A percentile compares a stretch with the other conserved stretches of the same genome.
phyloP scores from a whole-genome alignment of 1,140 invertebrate species.

The Stenopsyche tienmushanensis region DNA sequence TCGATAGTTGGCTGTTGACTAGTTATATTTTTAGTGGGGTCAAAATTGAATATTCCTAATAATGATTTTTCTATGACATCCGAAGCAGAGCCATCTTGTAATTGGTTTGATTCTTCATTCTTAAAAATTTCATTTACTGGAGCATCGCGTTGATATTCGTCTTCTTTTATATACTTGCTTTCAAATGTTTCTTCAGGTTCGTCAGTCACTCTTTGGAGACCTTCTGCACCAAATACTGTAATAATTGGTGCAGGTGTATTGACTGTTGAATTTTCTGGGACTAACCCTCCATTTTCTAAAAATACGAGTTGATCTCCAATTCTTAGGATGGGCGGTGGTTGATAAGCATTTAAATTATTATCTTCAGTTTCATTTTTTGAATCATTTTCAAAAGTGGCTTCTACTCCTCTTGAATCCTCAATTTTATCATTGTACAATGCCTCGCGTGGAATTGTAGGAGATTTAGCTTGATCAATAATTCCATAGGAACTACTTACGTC shows the following conservation, averaged over 20 bases:
- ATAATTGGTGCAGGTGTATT: conserved; percentile 47
- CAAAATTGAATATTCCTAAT: neutral
- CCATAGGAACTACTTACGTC: conserved; percentile 46
- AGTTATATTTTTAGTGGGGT: neutral
- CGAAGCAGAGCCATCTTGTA: too few species aligned
- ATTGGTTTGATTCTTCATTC: conserved; percentile 3
- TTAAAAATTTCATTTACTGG: conserved; percentile 30
- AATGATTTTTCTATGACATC: neutral
- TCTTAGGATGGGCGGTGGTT: conserved; percentile 48
- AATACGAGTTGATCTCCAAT: conserved; percentile 50
- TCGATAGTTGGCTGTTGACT: neutral
- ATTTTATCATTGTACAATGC: conserved; percentile 46
- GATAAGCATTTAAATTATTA: conserved; percentile 38
- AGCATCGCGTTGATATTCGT: neutral
- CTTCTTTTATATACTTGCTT: conserved; percentile 27
- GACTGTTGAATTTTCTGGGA: conserved; percentile 45
- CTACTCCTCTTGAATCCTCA: conserved; percentile 46
- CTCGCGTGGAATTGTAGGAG: conserved; percentile 51
- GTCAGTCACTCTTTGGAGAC: conserved; percentile 47
- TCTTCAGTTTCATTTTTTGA: conserved; percentile 13
- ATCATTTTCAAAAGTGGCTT: conserved; percentile 37
- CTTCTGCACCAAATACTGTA: conserved; percentile 51
- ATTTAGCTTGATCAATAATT: conserved; percentile 51
- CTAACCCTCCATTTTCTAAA: conserved; percentile 46
- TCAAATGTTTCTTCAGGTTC: conserved; percentile 41